These are phyloP conservation scores for Passerina amoena DNA, from an alignment of 2,113 vertebrate species.

Conservation along the genomic window DNA sequence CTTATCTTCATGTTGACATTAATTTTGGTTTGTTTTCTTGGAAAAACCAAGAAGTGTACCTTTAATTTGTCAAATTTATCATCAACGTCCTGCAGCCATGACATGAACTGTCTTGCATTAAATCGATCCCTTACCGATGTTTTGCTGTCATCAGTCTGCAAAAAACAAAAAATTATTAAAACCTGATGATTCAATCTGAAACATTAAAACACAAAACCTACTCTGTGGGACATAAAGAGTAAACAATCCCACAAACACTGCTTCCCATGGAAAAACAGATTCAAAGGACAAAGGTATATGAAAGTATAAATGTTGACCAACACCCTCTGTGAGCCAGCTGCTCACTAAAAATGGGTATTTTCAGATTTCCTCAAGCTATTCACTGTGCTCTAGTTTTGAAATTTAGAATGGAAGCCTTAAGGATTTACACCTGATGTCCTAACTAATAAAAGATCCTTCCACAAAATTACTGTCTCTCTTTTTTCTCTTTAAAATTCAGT, in stretches of 20 bases:
- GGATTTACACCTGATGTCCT: not conserved
- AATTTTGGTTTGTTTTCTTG: not conserved
- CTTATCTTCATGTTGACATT: not conserved
- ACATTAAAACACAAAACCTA: not conserved
- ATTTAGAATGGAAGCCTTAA: not conserved
- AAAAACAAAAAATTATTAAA: not conserved
- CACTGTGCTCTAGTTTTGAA: not conserved
- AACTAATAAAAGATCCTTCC: not conserved
- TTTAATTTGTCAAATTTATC: conserved; percentile 99
- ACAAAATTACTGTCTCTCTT: not conserved
- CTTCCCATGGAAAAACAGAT: not conserved
- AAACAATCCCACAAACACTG: not conserved
- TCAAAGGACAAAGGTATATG: not conserved
- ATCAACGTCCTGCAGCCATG: conserved; percentile 98
- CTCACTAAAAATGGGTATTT: not conserved
- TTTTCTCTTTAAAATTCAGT: not conserved
- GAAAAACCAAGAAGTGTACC: conserved; percentile 71
- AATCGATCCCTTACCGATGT: conserved; percentile 95
- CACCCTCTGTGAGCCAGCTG: not conserved
- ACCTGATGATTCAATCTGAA: not conserved
- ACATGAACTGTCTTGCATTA: conserved; percentile 98
- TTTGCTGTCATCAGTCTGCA: conserved; percentile 93
- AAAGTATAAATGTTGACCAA: not conserved
- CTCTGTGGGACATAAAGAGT: not conserved
- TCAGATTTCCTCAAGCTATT: not conserved